These are phyloP conservation scores for Bos taurus DNA, from an alignment of 2,113 vertebrate genomes.

Conservation along the genomic window DNA sequence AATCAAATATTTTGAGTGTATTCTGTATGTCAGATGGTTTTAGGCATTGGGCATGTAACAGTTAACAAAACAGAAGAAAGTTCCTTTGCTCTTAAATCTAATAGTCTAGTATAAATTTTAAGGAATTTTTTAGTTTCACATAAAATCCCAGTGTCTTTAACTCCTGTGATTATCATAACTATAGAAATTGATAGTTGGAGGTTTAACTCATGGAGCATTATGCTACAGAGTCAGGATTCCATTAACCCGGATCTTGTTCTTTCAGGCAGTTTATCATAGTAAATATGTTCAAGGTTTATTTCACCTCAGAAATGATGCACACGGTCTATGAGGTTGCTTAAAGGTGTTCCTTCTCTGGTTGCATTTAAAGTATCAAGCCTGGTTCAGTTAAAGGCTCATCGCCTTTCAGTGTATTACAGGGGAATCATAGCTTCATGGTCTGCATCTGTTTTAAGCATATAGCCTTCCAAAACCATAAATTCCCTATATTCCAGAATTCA, in stretches of 20 bases:
- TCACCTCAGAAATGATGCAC: background rate
- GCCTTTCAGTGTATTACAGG: background rate
- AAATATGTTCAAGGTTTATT: background rate
- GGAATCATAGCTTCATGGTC: background rate
- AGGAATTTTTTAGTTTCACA: background rate
- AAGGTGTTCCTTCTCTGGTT: background rate
- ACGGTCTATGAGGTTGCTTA: background rate
- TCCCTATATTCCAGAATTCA: background rate
- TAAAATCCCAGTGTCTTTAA: background rate
- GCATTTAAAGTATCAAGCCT: background rate
- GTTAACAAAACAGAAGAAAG: background rate
- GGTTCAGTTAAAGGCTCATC: background rate
- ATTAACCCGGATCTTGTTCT: background rate
- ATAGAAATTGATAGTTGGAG: background rate
- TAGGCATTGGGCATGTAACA: background rate
- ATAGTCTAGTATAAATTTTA: background rate
- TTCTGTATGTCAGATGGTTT: background rate
- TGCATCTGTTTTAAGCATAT: background rate
- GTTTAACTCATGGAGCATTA: background rate
- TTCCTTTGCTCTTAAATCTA: background rate
- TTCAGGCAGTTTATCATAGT: background rate
- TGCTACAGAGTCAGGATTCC: slow-evolving; percentile 23
- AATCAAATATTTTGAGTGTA: background rate
- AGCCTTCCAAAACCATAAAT: background rate
- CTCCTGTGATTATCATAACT: background rate